Base-by-base conservation (phyloP, 1,140 invertebrate species). In the Meloidogyne exigua region DNA sequence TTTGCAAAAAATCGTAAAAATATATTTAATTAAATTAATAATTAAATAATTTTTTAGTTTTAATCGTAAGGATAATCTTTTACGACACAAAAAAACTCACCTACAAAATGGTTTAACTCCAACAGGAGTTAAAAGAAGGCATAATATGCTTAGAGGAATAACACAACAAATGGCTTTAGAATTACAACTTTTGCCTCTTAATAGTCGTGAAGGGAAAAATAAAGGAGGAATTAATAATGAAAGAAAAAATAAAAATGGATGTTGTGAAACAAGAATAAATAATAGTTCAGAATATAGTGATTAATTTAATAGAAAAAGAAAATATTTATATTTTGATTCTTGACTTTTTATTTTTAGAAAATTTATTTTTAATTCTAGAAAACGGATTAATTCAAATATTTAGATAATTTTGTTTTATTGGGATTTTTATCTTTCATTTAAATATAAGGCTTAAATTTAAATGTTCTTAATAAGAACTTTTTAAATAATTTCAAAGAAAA, bases 81-180 rank as follows among this genome's bases (percentile, higher is more conserved):
- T 85, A n/a, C 64, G 84, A 23, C 84, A 85, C 72, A 84, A 85
- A 75, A 85, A 85, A 68, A 85, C 84, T 12, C 84, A 85, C 66
- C 36, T 85, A 15, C 64, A 64, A 39, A 84, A 86, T 65, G 81
- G 75, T 25, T 21, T 76, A 68, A 21, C 68, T 36, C 28, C 28
- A 36, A 23, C 23, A 39, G 70, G 72, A 23, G 13, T 65, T 36
- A 73, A 73, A 64, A 18, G 72, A 32, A 42, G 72, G 44, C 72
- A 73, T 65, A 73, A 73, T 64, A 73, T 73, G 72, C 28, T 73
- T 12, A 64, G 39, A 62, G 72, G 72, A 9, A 62, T 73, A 32
- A 25, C 66, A 36, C 13, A 68, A 42, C 28, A 36, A 42, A 32
- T 21, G n/a, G 39, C 49, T n/a, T n/a, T 57, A n/a, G 49, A 57